These are phyloP conservation scores for Sebastes cheni DNA, from an alignment of 2,797 vertebrate species.

Conservation along the genomic window DNA sequence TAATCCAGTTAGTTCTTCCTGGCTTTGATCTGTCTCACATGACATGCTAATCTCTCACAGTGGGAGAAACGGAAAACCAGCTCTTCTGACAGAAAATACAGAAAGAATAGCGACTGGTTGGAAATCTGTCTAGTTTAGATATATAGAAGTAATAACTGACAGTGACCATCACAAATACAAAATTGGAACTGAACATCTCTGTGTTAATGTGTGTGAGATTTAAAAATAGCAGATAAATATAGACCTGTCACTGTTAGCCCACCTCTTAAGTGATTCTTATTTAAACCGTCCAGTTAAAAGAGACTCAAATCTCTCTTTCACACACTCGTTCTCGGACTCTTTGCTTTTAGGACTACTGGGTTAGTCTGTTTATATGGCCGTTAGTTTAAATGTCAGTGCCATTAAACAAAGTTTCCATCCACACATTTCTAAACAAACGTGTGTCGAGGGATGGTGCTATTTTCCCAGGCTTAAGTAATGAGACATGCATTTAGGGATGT, in stretches of 20 bases:
- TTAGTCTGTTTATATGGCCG: not conserved
- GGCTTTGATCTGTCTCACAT: constrained; percentile 34
- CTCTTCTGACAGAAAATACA: not conserved
- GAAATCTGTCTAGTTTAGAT: not conserved
- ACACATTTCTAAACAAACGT: not conserved
- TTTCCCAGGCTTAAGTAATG: no score
- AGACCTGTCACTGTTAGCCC: not conserved
- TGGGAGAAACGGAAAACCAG: not conserved
- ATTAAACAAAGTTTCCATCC: not conserved
- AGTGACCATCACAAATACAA: not conserved
- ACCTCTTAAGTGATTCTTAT: not conserved
- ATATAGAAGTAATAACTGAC: not conserved
- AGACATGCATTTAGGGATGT: not conserved
- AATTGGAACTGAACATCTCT: not conserved
- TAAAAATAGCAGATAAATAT: constrained; percentile 47
- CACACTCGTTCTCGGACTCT: no score
- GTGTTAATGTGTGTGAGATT: constrained; percentile 7
- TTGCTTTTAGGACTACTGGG: not conserved
- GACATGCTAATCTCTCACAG: constrained; percentile 38
- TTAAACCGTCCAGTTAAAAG: not conserved
- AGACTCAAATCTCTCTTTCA: not conserved
- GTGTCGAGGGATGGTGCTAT: not conserved
- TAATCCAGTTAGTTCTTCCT: constrained; percentile 47
- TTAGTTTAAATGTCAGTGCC: not conserved
- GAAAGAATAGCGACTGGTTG: not conserved